These are phyloP conservation scores for Halcyon smyrnensis DNA, from an alignment of 2,797 vertebrate genomes.

Conservation along the genomic window DNA sequence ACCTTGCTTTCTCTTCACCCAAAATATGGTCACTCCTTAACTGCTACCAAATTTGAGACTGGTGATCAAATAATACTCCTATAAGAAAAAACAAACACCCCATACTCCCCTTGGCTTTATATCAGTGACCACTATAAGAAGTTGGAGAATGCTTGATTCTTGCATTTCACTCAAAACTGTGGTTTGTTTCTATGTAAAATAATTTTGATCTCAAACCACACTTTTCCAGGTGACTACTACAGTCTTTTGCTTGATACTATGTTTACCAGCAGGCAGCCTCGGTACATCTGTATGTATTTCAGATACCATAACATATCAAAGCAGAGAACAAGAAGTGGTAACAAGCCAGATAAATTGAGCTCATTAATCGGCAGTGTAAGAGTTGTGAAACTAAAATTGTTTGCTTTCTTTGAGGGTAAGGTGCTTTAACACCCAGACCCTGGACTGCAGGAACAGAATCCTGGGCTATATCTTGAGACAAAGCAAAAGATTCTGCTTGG, in stretches of 20 bases:
- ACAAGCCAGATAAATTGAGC: neutral
- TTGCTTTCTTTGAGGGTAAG: neutral
- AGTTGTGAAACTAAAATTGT: neutral
- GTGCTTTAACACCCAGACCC: neutral
- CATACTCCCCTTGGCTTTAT: neutral
- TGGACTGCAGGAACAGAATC: neutral
- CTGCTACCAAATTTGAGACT: neutral
- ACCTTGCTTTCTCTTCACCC: neutral
- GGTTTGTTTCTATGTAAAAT: neutral
- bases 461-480: neutral
- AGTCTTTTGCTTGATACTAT: neutral
- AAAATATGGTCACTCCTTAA: neutral
- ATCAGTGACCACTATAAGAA: neutral
- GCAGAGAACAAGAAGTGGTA: neutral
- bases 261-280: neutral
- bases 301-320: neutral
- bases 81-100: neutral
- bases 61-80: neutral
- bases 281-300: neutral
- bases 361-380: neutral
- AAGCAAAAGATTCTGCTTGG: neutral
- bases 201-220: neutral
- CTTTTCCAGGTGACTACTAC: neutral
- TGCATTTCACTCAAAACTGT: neutral
- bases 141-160: neutral